These are phyloP conservation scores for Celastrina argiolus DNA, from an alignment of 2,888 invertebrate genomes.

Conservation along the genomic window DNA sequence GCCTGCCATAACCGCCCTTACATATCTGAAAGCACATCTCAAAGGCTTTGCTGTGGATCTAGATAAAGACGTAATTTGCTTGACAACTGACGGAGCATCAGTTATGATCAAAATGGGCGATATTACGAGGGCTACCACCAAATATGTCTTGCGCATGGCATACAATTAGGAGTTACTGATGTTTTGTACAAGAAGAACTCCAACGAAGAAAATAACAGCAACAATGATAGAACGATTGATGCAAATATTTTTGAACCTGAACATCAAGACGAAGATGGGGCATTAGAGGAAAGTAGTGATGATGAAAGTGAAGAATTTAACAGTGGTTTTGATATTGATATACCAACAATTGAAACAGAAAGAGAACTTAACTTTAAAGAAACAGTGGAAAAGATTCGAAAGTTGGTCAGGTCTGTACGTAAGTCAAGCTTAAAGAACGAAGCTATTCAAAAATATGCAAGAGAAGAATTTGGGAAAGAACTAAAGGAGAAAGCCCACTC, in stretches of 20 bases:
- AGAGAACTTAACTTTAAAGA: neutral
- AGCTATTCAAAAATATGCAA: slow-evolving; percentile 24
- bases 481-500: too few relatives aligned
- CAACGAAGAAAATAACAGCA: neutral
- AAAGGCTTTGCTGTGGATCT: neutral
- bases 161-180: slow-evolving; percentile 10
- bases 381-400: slow-evolving; percentile 11
- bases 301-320: slow-evolving; percentile 11
- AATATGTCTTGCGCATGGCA: slow-evolving; percentile 1
- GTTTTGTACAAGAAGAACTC: slow-evolving; percentile 10
- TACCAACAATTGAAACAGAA: neutral
- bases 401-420: slow-evolving; percentile 20
- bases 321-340: neutral
- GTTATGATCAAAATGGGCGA: slow-evolving; percentile 9
- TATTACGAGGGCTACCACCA: slow-evolving; percentile 4
- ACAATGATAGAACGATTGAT: neutral
- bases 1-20: slow-evolving; percentile 1
- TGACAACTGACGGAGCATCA: slow-evolving; percentile 15
- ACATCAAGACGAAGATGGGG: slow-evolving; percentile 2
- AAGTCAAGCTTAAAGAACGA: slow-evolving; percentile 31
- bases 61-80: neutral
- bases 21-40: neutral
- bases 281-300: neutral
- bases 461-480: slow-evolving; percentile 22
- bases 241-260: neutral